Base-by-base conservation (phyloP, 2,888 invertebrate genomes). In the Achlya flavicornis region DNA sequence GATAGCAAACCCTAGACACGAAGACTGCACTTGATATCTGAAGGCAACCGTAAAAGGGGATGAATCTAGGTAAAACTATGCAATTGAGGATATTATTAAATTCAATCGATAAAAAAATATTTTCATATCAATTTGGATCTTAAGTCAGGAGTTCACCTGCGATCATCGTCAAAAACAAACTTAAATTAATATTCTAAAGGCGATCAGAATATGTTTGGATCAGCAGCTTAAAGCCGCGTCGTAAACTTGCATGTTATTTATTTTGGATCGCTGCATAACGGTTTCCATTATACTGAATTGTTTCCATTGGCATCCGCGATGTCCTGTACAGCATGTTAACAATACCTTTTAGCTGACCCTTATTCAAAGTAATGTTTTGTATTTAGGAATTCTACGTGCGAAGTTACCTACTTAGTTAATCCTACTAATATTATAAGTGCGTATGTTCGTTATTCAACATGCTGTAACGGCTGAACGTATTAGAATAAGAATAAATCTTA, bases 221-320 rank as follows among this genome's bases (percentile, higher is more conserved):
- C 73, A 67, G 62, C 71, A 77, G 81, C 74, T 76, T 79, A 78
- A 76, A 75, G 66, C 70, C 66, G 65, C 67, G 73, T 73, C 77
- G 77, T 83, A 79, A 85, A 86, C 82, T 79, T 85, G 84, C 84
- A 84, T 78, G 83, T 81, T 84, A 84, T 86, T 87, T 87, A 83
- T 87, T 89, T 87, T 78, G 83, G 84, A 83, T 86, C 76, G 78
- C 80, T 83, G 83, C 75, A 81, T 90, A 91, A 90, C 90, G 88
- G 90, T 86, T 80, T 73, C 71, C 75, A 77, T 81, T 85, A 84
- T 83, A 79, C 83, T 77, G 75, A 78, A 78, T 80, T 77, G 76
- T 77, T 77, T 83, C 81, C 84, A 80, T 82, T 79, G 81, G 84
- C 83, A 83, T 83, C 77, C 74, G 74, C 64, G 66, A 74, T 71